phyloP scores from a whole-genome alignment of 1,140 invertebrate species.

The Leptopilina boulardi region DNA sequence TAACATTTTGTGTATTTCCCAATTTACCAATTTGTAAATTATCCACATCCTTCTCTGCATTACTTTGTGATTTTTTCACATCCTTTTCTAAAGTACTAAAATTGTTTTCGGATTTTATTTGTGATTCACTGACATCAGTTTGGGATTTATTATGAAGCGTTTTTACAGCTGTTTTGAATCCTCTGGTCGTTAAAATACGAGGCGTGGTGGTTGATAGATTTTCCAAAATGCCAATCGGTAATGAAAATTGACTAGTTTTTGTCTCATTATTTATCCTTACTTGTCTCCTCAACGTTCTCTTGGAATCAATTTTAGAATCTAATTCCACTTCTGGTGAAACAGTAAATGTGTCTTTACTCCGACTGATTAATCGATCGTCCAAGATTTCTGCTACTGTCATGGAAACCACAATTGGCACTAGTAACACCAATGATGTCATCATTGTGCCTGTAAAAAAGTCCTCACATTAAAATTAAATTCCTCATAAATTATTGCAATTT shows the following conservation, averaged over 20 bases:
- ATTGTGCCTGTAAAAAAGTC: slow-evolving; percentile 42
- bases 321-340: slow-evolving; percentile 44
- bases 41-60: neutral
- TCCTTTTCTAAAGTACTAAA: neutral
- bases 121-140: neutral
- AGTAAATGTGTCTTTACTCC: slow-evolving; percentile 38
- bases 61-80: neutral
- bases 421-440: slow-evolving; percentile 47
- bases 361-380: slow-evolving; percentile 36
- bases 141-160: neutral
- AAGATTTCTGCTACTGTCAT: slow-evolving; percentile 47
- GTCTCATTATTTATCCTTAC: neutral
- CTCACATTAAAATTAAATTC: neutral
- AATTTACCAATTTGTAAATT: neutral
- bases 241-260: slow-evolving; percentile 14
- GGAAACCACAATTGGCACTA: slow-evolving; percentile 49
- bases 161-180: neutral
- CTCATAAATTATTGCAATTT: neutral
- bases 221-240: neutral
- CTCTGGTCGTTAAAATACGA: neutral
- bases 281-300: slow-evolving; percentile 45
- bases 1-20: neutral
- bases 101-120: neutral
- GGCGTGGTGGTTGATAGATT: neutral
- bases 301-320: slow-evolving; percentile 47